phyloP scores from a whole-genome alignment of 1,140 invertebrate genomes.

The Phocides pigmalion region DNA sequence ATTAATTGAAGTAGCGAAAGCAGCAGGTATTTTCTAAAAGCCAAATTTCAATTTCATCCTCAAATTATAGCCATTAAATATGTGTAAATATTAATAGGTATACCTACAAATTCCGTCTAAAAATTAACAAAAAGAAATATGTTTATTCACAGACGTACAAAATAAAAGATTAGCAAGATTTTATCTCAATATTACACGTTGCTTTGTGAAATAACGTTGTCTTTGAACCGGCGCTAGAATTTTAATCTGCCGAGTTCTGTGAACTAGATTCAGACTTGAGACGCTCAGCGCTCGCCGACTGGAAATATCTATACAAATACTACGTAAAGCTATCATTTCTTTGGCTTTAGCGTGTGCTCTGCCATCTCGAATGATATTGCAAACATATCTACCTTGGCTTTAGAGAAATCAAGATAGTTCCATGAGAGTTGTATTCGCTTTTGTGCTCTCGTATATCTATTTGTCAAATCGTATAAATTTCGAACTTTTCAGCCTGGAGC shows the following conservation, averaged over 20 bases:
- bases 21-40: neutral
- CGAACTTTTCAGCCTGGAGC: no score
- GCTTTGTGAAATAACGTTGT: neutral
- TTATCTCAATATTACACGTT: conserved; percentile 2
- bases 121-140: neutral
- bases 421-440: neutral
- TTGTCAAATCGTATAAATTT: neutral
- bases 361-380: conserved; percentile 1
- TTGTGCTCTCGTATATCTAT: no score
- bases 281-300: conserved; percentile 6
- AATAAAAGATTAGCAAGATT: neutral
- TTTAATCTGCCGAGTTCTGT: conserved; percentile 16
- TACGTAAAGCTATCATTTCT: conserved; percentile 16
- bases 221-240: conserved; percentile 16
- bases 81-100: no score
- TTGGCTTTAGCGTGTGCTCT: neutral
- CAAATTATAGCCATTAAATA: no score
- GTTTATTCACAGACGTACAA: neutral
- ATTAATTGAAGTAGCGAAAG: no score
- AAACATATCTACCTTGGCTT: neutral
- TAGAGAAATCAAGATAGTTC: neutral
- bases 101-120: neutral
- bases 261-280: conserved; percentile 19
- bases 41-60: neutral
- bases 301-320: conserved; percentile 13